Evolutionary conservation across 2,888 invertebrate genomes (phyloP), one percentile per base, ranked within the genome.

Genomic region (Pristionchus exspectatus): DNA sequence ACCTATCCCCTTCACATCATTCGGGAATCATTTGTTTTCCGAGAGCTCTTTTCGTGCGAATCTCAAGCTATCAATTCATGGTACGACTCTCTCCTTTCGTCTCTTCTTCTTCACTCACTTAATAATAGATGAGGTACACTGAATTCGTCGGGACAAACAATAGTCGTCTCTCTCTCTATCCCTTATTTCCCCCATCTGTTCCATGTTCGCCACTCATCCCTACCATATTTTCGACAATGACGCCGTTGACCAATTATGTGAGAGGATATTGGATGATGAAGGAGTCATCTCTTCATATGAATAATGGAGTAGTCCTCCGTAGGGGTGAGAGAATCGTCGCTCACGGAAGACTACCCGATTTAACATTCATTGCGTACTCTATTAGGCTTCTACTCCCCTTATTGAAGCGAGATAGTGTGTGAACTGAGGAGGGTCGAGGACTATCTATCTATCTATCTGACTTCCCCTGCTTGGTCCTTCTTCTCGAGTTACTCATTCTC

Each of bases 301-400:
- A 81, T 81, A 81, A 81, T 81, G 81, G 74, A 74, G 74, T 30
- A 4, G 30, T 30, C 9, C 9, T 50, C 12, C 38, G 74, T 18
- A 33, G 38, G 72, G 74, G 63, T 63, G 63, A 38, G 74, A 38
- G 74, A 50, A 81, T 81, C 27, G 81, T 2, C 50, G 16, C 44
- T 21, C 24, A 10, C 27, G 50, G 27, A 24, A n/a, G 50, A n/a
- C 81, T 27, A 33, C 44, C 50, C 81, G 81, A 83, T 66, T 66
- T 74, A 59, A 88, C 90, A 90, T 88, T 90, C 90, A 90, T 90
- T 90, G 88, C 89, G 50, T 84, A 83, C 50, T 56, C 72, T 77
- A 88, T 87, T 59, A 84, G 74, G 81, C 59, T 77, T 85, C 90
- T 87, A 90, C 89, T 90, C 87, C 88, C 38, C 24, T 10, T 50